Conservation (phyloP, 2,888 invertebrate species). For the Altica lythri region DNA sequence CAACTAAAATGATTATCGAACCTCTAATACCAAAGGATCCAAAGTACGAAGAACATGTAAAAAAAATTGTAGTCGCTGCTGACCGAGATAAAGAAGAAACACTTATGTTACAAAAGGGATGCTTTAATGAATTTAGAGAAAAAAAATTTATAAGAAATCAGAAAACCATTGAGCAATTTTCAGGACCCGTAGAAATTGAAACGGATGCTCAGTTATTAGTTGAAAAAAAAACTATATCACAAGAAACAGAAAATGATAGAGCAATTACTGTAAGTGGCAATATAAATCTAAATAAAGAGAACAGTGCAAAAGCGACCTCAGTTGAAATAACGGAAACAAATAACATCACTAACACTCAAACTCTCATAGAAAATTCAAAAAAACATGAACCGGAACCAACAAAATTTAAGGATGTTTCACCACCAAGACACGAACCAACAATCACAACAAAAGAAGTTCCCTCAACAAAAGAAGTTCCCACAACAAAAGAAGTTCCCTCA, state of each 20-base stretch:
- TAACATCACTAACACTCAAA: too few species aligned
- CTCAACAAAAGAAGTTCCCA: too few species aligned
- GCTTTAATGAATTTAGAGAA: constrained; percentile 50
- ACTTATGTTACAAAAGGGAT: constrained; percentile 48
- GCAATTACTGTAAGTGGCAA: not conserved
- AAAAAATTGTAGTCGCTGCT: constrained; percentile 42
- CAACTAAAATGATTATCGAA: constrained; percentile 40
- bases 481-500: too few species aligned
- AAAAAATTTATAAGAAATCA: constrained; percentile 41
- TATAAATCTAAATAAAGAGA: not conserved
- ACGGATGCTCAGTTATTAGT: not conserved
- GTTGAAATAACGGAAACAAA: not conserved
- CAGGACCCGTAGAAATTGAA: constrained; percentile 35
- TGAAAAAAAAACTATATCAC: not conserved
- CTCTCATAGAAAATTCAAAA: too few species aligned
- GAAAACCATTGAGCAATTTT: constrained; percentile 28
- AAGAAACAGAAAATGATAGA: not conserved
- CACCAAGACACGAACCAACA: too few species aligned
- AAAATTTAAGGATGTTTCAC: too few species aligned
- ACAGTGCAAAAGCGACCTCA: not conserved
- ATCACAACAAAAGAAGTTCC: too few species aligned
- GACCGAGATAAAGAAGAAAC: constrained; percentile 46
- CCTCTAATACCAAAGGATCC: constrained; percentile 42
- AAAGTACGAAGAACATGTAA: constrained; percentile 44
- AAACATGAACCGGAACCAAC: too few species aligned